These are phyloP conservation scores for Sula dactylatra DNA, from an alignment of 2,113 vertebrate genomes.

Conservation along the genomic window DNA sequence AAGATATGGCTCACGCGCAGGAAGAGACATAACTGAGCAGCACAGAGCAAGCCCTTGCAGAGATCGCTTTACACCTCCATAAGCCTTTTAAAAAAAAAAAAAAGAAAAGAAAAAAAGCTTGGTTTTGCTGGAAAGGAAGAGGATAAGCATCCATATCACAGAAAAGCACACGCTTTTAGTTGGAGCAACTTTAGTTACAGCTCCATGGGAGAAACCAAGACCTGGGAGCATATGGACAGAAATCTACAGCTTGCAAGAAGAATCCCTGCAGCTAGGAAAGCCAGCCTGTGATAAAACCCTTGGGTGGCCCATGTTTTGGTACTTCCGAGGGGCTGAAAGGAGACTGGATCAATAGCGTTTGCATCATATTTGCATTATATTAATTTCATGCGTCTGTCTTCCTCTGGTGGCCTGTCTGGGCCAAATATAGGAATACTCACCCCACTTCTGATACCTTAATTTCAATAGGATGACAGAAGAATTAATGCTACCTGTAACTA, in stretches of 20 bases:
- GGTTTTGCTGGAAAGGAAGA: neutral
- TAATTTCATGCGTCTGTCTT: neutral
- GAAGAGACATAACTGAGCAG: neutral
- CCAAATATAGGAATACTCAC: neutral
- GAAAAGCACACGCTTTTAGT: neutral
- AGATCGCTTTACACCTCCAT: neutral
- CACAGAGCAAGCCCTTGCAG: neutral
- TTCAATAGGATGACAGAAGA: neutral
- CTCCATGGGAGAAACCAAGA: neutral
- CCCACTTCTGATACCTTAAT: neutral
- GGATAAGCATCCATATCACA: neutral
- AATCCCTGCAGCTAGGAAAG: neutral
- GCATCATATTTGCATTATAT: neutral
- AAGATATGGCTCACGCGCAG: neutral
- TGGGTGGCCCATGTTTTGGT: neutral
- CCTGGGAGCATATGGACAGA: neutral
- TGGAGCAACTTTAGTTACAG: neutral
- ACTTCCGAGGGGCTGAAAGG: neutral
- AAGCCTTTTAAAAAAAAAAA: neutral
- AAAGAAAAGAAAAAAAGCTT: neutral
- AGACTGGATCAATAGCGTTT: neutral
- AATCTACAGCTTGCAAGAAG: neutral
- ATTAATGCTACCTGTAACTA: neutral
- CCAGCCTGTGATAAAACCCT: neutral
- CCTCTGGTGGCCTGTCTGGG: neutral